Evolutionary conservation across 2,113 vertebrate genomes (phyloP).

Genomic region (Symphodus melops): DNA sequence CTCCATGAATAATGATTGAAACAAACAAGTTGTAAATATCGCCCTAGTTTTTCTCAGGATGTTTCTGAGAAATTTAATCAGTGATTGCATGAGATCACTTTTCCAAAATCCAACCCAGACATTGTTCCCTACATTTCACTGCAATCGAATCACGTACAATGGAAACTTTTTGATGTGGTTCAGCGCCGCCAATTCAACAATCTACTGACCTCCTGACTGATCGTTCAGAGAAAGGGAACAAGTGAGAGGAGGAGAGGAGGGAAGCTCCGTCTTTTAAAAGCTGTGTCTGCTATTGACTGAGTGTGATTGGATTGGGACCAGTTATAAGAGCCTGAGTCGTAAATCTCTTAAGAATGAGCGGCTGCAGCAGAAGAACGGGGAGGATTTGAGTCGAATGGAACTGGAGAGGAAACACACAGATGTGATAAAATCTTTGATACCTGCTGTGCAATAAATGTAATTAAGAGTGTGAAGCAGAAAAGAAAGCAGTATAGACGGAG

Average conservation of each 20-base stretch:
- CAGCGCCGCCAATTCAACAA: not conserved
- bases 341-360: constrained; percentile 15
- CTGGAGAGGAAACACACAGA: not conserved
- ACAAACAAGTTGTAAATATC: too few species aligned
- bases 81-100: too few species aligned
- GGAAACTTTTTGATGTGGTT: not conserved
- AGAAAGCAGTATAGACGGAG: constrained; percentile 2
- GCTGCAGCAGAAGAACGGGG: not conserved
- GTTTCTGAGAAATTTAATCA: too few species aligned
- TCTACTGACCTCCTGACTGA: constrained; percentile 14
- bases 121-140: too few species aligned
- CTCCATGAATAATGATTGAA: too few species aligned
- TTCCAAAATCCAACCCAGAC: too few species aligned
- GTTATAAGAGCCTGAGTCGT: constrained; percentile 30
- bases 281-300: constrained; percentile 58
- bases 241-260: constrained; percentile 38
- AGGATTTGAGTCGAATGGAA: not conserved
- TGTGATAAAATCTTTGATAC: too few species aligned
- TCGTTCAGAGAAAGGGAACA: constrained; percentile 30
- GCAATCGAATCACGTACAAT: too few species aligned
- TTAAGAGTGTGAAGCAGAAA: not conserved
- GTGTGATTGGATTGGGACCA: constrained; percentile 42
- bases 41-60: too few species aligned
- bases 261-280: constrained; percentile 34
- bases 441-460: too few species aligned